Base-by-base conservation (phyloP, 2,113 vertebrate species). In the Athene cunicularia region DNA sequence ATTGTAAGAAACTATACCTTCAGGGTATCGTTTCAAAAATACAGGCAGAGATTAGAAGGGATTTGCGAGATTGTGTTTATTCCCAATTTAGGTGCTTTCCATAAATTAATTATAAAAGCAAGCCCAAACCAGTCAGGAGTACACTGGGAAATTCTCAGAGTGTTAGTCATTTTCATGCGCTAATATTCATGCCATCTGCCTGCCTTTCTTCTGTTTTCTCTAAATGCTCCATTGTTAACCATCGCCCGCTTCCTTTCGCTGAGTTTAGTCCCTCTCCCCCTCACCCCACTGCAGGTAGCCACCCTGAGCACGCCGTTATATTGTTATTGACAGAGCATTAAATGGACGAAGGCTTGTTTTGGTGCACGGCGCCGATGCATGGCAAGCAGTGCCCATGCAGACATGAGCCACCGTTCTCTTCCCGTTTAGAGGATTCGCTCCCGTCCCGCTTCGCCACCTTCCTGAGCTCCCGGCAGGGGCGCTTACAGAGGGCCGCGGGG, bases 51-150 rank as follows among this genome's bases (percentile, higher is more conserved):
- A 97, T 98, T 96, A 96, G 95, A 87, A 30, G 71, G 97, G 97
- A 97, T 98, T 97, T 97, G 97, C 13, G 80, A 94, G 95, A 90
- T 95, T 95, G 94, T 96, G 96, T 96, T 96, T 97, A 97, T 97
- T 97, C 96, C 94, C 91, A 97, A 80, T 96, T 97, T 97, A 98
- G 85, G 97, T 35, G 71, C 97, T 98, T 98, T 98, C 96, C 97
- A 96, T 98, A 97, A 97, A 98, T 97, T 97, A 96, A 97, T 97
- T 95, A 96, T 88, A 96, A 96, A 97, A 95, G 96, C 96, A 90
- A 96, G 94, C 94, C 53, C 39, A 74, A 97, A 95, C 96, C 97
- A 93, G 97, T 74, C 87, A 77, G 64, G 87, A 88, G 90, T 84
- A 96, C 94, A 67, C 90, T 94, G 97, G 97, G 97, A 97, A 96